phyloP scores from a whole-genome alignment of 92 coral and sea anemone species.

The Desmophyllum pertusum region DNA sequence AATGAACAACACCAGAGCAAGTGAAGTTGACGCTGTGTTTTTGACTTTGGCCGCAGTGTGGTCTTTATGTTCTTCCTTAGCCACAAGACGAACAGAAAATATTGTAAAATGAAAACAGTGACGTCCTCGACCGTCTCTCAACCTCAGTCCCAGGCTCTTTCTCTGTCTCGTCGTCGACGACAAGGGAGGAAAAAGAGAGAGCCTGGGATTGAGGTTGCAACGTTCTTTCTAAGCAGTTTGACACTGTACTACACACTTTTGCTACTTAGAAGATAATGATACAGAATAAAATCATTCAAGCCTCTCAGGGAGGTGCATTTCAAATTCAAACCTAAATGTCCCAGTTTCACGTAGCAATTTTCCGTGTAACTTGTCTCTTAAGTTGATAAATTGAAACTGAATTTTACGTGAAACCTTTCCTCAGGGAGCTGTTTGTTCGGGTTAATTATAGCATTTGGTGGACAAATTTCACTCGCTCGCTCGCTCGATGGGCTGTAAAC shows the following conservation, averaged over 20 bases:
- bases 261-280: neutral
- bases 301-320: neutral
- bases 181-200: no score
- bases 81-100: neutral
- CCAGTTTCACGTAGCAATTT: neutral
- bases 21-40: no score
- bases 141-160: no score
- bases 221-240: neutral
- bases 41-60: no score
- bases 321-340: neutral
- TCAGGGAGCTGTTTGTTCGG: neutral
- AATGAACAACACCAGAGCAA: no score
- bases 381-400: neutral
- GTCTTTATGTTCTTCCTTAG: no score
- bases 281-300: neutral
- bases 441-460: neutral
- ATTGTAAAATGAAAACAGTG: neutral
- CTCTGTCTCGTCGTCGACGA: no score
- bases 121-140: no score
- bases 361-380: neutral
- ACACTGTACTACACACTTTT: neutral
- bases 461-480: no score
- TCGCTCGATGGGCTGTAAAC: no score
- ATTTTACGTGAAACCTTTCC: neutral
- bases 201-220: no score